Evolutionary conservation across 2,888 invertebrate species (phyloP), one percentile per base, ranked within the genome.

Genomic region (Myathropa florea): DNA sequence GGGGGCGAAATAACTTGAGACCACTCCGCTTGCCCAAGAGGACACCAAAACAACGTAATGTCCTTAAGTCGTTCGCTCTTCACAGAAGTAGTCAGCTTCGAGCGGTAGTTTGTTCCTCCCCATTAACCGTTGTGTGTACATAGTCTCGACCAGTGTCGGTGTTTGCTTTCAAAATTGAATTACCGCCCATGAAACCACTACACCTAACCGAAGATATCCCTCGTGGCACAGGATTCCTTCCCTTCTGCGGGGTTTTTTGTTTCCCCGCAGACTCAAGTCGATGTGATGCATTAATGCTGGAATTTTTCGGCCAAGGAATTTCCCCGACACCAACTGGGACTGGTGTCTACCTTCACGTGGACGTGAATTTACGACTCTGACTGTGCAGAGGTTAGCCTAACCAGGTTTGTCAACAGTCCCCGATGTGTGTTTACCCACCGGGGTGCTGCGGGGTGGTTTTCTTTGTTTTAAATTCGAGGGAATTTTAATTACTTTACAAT

Each of bases 81-180:
- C 10, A 14, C 33, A 61, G 33, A 12, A 30, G 9, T n/a, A n/a
- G n/a, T n/a, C n/a, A n/a, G 18, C 9, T 53, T 60, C 24, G n/a
- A n/a, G n/a, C n/a, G 53, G 60, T 30, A 26, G 26, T 73, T 64
- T 33, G 39, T 67, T 72, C 59, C 68, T 64, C 64, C 28, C 64
- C 63, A 73, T 75, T 68, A 61, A 55, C 39, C 78, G 63, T 73
- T 68, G 78, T 79, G 78, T 79, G 64, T 68, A 46, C 67, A 73
- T 59, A 73, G 63, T 63, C 21, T 23, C 55, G 21, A 57, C 28
- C 36, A 39, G 64, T 12, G 33, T 18, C 63, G 46, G 72, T 75
- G 59, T 83, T 83, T 83, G 83, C 75, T 75, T 59, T 79, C 68
- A 65, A 83, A 79, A 75, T 83, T 65, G 59, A 73, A 78, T 75